These are phyloP conservation scores for Synanthedon formicaeformis DNA, from an alignment of 2,888 invertebrate species.

Conservation along the genomic window DNA sequence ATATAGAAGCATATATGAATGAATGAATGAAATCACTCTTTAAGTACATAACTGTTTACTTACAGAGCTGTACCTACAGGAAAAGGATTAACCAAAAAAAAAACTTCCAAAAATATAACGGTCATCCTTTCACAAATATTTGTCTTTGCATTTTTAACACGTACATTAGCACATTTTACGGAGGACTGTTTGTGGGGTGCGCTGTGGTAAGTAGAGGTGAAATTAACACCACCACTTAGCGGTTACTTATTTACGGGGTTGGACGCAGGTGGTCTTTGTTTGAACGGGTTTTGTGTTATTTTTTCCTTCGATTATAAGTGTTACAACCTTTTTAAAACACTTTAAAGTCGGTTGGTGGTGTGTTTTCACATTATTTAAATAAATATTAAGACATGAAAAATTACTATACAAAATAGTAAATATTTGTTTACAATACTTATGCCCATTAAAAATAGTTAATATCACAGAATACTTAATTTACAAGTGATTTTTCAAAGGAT, in stretches of 20 bases:
- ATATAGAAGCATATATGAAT: too few relatives aligned
- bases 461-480: too few relatives aligned
- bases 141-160: slow-evolving; percentile 12
- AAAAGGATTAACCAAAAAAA: background rate
- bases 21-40: too few relatives aligned
- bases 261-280: slow-evolving; percentile 66
- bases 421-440: too few relatives aligned
- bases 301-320: background rate
- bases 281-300: slow-evolving; percentile 20
- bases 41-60: too few relatives aligned
- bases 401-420: too few relatives aligned
- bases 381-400: too few relatives aligned
- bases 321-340: background rate
- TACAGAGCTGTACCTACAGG: background rate
- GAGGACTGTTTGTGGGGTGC: slow-evolving; percentile 10
- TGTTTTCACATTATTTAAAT: too few relatives aligned
- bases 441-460: too few relatives aligned
- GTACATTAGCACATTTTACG: slow-evolving; percentile 8
- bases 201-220: slow-evolving; percentile 23
- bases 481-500: too few relatives aligned
- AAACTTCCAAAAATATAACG: slow-evolving; percentile 12
- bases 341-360: background rate
- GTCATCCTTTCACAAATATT: slow-evolving; percentile 30
- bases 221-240: slow-evolving; percentile 62
- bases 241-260: slow-evolving; percentile 40